Percentiles rank a stretch among this genome's conserved stretches.
Conservation (phyloP, 2,113 vertebrate genomes). For the Dissostichus mawsoni region DNA sequence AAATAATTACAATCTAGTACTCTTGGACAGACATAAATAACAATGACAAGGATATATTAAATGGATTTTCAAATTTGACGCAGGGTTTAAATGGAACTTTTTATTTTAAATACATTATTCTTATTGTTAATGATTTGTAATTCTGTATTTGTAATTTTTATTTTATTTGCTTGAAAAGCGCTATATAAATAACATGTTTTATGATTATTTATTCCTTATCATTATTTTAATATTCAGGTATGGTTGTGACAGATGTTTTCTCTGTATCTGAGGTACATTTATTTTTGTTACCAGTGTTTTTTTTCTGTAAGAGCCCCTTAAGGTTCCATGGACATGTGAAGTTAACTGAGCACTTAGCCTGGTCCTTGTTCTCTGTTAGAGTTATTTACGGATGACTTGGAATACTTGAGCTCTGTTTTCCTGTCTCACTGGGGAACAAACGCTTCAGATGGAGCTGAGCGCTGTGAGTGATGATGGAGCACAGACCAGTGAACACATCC, state of each 20-base stretch:
- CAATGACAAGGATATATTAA: too few species aligned
- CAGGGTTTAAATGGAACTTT: neutral
- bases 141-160: too few species aligned
- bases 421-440: neutral
- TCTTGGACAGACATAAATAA: too few species aligned
- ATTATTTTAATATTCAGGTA: neutral
- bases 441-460: neutral
- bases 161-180: too few species aligned
- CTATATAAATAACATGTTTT: too few species aligned
- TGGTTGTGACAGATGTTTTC: neutral
- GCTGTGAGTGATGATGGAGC: neutral
- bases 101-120: neutral
- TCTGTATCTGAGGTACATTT: neutral
- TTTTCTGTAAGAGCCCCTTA: neutral
- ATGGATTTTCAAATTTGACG: neutral
- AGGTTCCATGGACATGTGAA: neutral
- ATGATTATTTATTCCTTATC: neutral
- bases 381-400: neutral
- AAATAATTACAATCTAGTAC: too few species aligned
- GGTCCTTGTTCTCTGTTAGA: neutral
- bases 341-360: slow-evolving; percentile 4
- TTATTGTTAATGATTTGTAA: neutral
- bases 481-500: neutral
- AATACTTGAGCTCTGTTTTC: neutral
- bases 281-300: neutral